Conservation (phyloP, 2,113 vertebrate genomes). For the Vombatus ursinus region DNA sequence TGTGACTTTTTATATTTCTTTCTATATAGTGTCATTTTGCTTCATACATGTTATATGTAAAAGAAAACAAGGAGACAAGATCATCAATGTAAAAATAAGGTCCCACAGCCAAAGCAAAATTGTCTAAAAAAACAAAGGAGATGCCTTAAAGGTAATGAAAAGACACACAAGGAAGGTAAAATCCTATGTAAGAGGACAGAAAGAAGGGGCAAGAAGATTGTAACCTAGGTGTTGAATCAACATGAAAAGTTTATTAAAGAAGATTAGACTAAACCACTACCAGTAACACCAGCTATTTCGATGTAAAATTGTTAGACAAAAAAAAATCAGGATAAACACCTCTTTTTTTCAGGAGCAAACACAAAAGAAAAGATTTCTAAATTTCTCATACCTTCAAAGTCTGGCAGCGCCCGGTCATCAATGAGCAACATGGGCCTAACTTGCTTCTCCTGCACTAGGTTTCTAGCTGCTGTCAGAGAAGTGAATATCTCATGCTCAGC, state of each 20-base stretch:
- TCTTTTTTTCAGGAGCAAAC: neutral
- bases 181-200: neutral
- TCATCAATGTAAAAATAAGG: constrained; percentile 29
- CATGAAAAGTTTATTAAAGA: neutral
- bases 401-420: constrained; percentile 91
- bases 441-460: constrained; percentile 89
- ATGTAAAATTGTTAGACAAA: neutral
- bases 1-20: constrained; percentile 43
- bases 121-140: neutral
- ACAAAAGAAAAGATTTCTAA: constrained; percentile 22
- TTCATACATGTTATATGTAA: constrained; percentile 8
- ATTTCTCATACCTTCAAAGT: constrained; percentile 89
- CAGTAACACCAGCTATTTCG: neutral
- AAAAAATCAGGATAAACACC: constrained; percentile 23
- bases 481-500: constrained; percentile 96
- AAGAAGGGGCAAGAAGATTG: neutral
- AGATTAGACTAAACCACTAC: constrained; percentile 1
- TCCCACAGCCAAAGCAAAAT: neutral
- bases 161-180: neutral
- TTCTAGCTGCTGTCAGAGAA: constrained; percentile 93
- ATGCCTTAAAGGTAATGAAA: neutral
- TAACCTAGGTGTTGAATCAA: neutral
- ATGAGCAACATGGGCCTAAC: constrained; percentile 93
- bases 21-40: constrained; percentile 9
- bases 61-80: constrained; percentile 29